These are phyloP conservation scores for Napeogenes sylphis DNA, from an alignment of 2,888 invertebrate species.

Conservation along the genomic window DNA sequence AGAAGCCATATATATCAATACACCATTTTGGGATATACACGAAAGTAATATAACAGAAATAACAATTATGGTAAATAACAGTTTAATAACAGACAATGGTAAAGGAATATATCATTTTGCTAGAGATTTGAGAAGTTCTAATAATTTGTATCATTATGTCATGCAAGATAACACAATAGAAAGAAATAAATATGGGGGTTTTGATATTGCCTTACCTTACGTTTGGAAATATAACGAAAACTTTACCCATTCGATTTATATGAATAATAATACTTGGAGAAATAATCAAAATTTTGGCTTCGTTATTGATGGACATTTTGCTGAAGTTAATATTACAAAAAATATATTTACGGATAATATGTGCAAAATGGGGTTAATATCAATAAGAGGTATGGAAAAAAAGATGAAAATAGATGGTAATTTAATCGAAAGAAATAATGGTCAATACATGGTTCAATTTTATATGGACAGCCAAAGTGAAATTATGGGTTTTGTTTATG, in stretches of 20 bases:
- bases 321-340: constrained; percentile 90
- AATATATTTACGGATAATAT: constrained; percentile 91
- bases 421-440: constrained; percentile 86
- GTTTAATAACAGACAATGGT: constrained; percentile 91
- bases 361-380: constrained; percentile 88
- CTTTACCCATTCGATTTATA: constrained; percentile 92
- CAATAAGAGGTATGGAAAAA: constrained; percentile 97
- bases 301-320: constrained; percentile 94
- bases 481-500: constrained; percentile 90
- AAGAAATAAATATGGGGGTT: constrained; percentile 90
- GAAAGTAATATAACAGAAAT: constrained; percentile 93
- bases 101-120: constrained; percentile 93
- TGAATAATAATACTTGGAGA: constrained; percentile 92
- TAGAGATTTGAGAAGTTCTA: constrained; percentile 94
- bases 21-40: constrained; percentile 91
- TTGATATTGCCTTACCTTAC: constrained; percentile 92
- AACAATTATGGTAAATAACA: constrained; percentile 91
- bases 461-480: constrained; percentile 95
- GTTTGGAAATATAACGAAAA: constrained; percentile 98
- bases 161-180: constrained; percentile 91
- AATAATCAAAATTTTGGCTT: constrained; percentile 91
- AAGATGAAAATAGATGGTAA: constrained; percentile 90
- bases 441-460: constrained; percentile 91
- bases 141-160: constrained; percentile 97
- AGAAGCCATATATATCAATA: constrained; percentile 89